Conservation (phyloP, 1,140 invertebrate genomes). For the Tetramorium alpestre region DNA sequence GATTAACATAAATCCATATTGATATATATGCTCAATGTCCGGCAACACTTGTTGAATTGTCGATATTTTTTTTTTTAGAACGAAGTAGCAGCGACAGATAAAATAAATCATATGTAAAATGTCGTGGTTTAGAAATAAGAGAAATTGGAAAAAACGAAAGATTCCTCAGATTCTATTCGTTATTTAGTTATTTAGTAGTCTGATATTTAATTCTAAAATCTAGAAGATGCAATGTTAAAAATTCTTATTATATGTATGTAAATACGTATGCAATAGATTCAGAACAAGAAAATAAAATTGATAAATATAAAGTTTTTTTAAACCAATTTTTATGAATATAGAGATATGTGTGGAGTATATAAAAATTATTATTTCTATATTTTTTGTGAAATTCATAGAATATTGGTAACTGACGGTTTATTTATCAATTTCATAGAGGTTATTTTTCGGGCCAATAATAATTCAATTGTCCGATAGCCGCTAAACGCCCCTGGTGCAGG, state of each 20-base stretch:
- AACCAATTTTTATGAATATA: background rate
- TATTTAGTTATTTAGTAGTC: background rate
- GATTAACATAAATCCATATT: constrained; percentile 3
- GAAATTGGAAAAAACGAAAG: background rate
- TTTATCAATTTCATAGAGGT: background rate
- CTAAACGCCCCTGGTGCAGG: too few species aligned
- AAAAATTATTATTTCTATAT: background rate
- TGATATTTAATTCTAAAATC: background rate
- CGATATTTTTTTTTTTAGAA: background rate
- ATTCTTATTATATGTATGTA: background rate
- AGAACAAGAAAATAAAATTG: background rate
- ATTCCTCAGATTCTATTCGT: background rate
- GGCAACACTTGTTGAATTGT: background rate
- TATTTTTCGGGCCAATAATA: background rate
- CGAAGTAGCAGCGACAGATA: background rate
- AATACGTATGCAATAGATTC: background rate
- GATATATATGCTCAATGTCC: background rate
- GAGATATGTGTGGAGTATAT: background rate
- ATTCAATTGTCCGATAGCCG: background rate
- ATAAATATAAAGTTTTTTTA: background rate
- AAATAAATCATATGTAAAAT: background rate
- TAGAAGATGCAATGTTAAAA: background rate
- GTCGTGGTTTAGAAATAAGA: background rate
- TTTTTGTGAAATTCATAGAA: background rate
- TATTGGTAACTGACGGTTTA: background rate